Base-by-base conservation (phyloP, 2,113 vertebrate genomes). In the Gila orcuttii region DNA sequence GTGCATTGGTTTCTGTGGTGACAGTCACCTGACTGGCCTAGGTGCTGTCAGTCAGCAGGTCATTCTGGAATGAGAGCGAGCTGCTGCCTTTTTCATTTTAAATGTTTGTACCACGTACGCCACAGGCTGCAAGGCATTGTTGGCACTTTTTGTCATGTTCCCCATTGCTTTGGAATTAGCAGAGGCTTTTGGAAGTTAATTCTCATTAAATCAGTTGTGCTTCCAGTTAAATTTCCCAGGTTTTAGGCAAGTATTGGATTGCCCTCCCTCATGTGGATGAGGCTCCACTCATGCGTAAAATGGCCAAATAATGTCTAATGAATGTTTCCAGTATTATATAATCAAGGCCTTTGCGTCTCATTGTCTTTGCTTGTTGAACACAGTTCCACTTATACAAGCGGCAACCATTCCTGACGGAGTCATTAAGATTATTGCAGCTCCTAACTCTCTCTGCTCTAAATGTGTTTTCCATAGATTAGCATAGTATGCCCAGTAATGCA, bases 51-150 rank as follows among this genome's bases (percentile, higher is more conserved):
- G 92, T 93, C 92, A 93, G 89, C 88, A 80, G 89, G 89, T 83
- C 88, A 90, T 94, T 95, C 94, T 95, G 93, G 94, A 95, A 94
- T 84, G 85, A 90, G 83, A 90, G 89, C 83, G 82, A 17, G 36
- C 25, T 60, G 85, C 83, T 89, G 71, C 19, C 39, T 75, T 79
- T 89, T 83, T 85, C 75, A 75, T 77, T 7, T 89, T 86, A 80
- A 85, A 71, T 25, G 62, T 39, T 15, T 13, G 21, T 13, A 12
- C 36, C 45, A 36, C 15, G 3, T 47, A 31, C 50, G 13, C 66
- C 68, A 0, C 55, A 19, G 39, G 83, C 39, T 76, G 59, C 13
- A 59, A 28, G 21, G 31, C 23, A 31, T 73, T 45, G 31, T 80
- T 71, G 6, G 9, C 25, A 66, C 17, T 68, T 50, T 68, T 68